These are phyloP conservation scores for Sylvietta virens DNA, from an alignment of 2,113 vertebrate genomes.

Conservation along the genomic window DNA sequence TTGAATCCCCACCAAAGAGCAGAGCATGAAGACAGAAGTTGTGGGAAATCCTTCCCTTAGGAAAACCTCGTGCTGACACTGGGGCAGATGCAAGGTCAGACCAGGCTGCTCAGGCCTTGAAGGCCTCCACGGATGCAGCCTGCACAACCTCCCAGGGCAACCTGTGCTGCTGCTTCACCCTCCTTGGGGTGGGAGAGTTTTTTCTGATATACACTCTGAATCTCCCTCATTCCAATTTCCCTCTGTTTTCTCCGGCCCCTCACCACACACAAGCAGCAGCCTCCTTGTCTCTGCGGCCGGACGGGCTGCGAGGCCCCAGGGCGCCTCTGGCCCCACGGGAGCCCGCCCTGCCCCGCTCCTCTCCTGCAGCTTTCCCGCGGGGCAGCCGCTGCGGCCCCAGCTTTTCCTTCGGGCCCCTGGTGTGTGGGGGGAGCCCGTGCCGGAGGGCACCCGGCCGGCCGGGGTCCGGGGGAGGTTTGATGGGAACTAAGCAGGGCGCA, in stretches of 20 bases:
- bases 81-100: neutral
- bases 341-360: neutral
- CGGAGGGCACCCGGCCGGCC: neutral
- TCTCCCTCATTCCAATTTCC: neutral
- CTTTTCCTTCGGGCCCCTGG: fast-evolving
- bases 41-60: neutral
- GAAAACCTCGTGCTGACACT: neutral
- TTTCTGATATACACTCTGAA: neutral
- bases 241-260: neutral
- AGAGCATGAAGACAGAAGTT: neutral
- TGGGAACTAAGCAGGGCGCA: neutral
- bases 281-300: neutral
- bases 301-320: neutral
- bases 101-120: neutral
- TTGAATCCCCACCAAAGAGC: neutral
- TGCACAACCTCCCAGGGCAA: neutral
- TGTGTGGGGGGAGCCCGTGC: neutral
- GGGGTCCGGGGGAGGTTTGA: fast-evolving
- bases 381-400: neutral
- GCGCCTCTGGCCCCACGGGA: neutral
- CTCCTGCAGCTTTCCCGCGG: neutral
- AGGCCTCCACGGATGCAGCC: fast-evolving
- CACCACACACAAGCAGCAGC: neutral
- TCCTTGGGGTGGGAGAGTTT: neutral
- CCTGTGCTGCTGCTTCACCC: neutral